A percentile compares a stretch with the other conserved stretches of the same genome.
These are phyloP conservation scores for Cryptocheilus praepositus DNA, from an alignment of 2,888 invertebrate genomes.

Conservation along the genomic window DNA sequence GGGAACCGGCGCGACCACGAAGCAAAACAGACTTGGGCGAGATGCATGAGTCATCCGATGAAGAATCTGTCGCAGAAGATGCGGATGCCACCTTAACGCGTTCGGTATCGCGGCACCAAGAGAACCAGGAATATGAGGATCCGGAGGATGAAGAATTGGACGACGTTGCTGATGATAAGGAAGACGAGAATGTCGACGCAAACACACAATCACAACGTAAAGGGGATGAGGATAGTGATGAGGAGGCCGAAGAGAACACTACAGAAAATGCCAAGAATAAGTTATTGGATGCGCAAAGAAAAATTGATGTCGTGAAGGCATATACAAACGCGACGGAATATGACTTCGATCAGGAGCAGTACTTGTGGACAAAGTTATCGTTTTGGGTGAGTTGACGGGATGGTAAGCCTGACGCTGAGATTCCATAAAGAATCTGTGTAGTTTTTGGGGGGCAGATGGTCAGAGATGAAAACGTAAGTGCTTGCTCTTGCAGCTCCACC, in stretches of 20 bases:
- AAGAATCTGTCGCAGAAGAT: constrained; percentile 80
- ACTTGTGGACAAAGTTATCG: constrained; percentile 90
- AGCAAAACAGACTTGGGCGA: constrained; percentile 59
- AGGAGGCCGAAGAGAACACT: constrained; percentile 74
- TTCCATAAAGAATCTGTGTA: too few relatives aligned
- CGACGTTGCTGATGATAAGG: constrained; percentile 66
- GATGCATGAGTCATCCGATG: constrained; percentile 80
- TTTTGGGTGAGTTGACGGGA: constrained; percentile 84
- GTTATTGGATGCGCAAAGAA: constrained; percentile 51
- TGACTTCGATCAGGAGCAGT: constrained; percentile 84
- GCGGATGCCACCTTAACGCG: constrained; percentile 74
- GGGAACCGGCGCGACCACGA: constrained; percentile 22
- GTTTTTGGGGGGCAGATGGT: too few relatives aligned
- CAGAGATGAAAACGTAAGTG: too few relatives aligned
- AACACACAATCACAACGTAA: constrained; percentile 53
- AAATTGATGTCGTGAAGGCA: constrained; percentile 72
- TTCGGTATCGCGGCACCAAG: constrained; percentile 72
- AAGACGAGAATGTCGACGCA: constrained; percentile 76
- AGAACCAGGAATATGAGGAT: constrained; percentile 77
- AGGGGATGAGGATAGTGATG: constrained; percentile 61
- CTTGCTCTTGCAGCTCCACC: constrained; percentile 75
- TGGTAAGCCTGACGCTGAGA: too few relatives aligned
- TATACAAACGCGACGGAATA: constrained; percentile 79
- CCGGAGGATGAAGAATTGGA: constrained; percentile 75
- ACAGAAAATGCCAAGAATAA: constrained; percentile 57